Evolutionary conservation across 2,888 invertebrate species (phyloP), one percentile per base, ranked within the genome.

Genomic region (Lasioglossum morio): DNA sequence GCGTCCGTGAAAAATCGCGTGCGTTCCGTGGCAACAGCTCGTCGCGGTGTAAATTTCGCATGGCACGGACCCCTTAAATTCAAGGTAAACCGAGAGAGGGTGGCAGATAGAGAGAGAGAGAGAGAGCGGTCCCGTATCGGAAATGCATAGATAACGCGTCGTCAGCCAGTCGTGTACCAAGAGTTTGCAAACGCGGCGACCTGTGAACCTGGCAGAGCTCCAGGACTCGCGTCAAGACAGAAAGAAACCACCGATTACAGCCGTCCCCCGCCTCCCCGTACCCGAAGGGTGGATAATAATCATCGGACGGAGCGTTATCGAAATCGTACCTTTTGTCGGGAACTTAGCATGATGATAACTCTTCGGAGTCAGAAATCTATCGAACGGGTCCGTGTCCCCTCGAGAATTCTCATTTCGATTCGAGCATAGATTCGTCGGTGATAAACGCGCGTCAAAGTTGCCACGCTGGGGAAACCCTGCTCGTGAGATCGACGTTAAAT

Each of bases 181-280:
- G 30, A 19, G 57, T 74, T 80, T 19, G 74, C 74, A 57, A 86
- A 82, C 37, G 48, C 66, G 63, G 69, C 81, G 83, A 81, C 53
- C 81, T 57, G 78, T 72, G 60, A 77, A 53, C 27, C 78, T 87
- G 87, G 87, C 86, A 83, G 43, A 43, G 75, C 46, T 83, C 83
- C 87, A 83, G 73, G 63, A 74, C 19, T 23, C 53, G 53, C 75
- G 70, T 86, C 76, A 60, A 72, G 43, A 53, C 19, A 57, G 69
- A 78, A 72, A 83, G 77, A 77, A 72, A 81, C 43, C n/a, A 53
- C 19, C 72, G 46, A 73, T 34, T 34, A 30, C 72, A 30, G 72
- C 72, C 30, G 0, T 30, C 0, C 40, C 40, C 30, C 23, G 43
- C 23, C 10, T n/a, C n/a, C 12, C 12, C 34, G 27, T n/a, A 48